Evolutionary conservation across 2,888 invertebrate genomes (phyloP).

Genomic region (Noctua pronuba): DNA sequence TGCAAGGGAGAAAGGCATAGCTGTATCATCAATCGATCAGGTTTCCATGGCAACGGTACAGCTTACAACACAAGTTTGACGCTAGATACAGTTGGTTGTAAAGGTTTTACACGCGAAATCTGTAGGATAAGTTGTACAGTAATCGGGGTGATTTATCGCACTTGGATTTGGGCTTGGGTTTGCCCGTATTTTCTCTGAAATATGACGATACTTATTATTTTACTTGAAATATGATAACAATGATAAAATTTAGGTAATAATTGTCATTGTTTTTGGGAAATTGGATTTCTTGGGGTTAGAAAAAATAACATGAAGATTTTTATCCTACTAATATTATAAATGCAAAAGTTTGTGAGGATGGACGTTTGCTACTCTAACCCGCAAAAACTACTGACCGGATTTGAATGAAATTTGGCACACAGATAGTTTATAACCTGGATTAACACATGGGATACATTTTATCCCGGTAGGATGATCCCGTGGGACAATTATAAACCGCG

Average conservation of each 20-base stretch:
- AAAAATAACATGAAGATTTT: background rate
- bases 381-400: too few species aligned
- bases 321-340: too few species aligned
- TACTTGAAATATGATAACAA: conserved; percentile 36
- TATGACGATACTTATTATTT: conserved; percentile 32
- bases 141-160: conserved; percentile 49
- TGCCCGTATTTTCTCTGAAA: conserved; percentile 37
- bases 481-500: too few species aligned
- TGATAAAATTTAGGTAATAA: conserved; percentile 18
- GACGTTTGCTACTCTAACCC: too few species aligned
- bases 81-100: conserved; percentile 10
- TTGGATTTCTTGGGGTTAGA: background rate
- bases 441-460: too few species aligned
- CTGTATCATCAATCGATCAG: conserved; percentile 82
- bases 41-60: conserved; percentile 80
- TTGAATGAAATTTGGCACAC: too few species aligned
- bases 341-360: too few species aligned
- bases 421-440: too few species aligned
- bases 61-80: conserved; percentile 58
- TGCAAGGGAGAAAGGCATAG: conserved; percentile 63
- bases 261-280: background rate
- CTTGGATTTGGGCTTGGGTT: conserved; percentile 46
- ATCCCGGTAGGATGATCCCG: too few species aligned
- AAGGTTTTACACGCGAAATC: conserved; percentile 36
- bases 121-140: conserved; percentile 30